phyloP scores from a whole-genome alignment of 2,888 invertebrate species.

The Ectropis crepuscularia region DNA sequence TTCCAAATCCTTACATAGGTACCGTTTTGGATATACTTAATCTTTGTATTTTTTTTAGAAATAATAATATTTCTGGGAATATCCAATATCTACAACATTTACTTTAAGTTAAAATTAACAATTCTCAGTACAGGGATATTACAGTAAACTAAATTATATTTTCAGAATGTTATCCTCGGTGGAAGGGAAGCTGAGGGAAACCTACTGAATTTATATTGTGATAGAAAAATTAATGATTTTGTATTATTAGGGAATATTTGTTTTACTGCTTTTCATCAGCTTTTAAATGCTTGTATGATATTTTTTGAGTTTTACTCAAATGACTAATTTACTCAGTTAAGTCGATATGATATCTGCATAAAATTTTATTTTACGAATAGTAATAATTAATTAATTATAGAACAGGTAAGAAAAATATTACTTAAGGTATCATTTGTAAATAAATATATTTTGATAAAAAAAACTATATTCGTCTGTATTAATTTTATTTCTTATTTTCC shows the following conservation, averaged over 20 bases:
- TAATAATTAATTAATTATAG: no score
- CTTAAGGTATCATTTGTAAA: no score
- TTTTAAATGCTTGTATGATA: neutral
- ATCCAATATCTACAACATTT: conserved; percentile 26
- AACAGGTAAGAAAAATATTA: no score
- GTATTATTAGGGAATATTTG: neutral
- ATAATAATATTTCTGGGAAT: neutral
- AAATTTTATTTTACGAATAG: no score
- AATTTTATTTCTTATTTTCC: no score
- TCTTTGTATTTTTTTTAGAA: conserved; percentile 5
- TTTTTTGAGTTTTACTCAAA: no score
- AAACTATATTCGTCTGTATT: no score
- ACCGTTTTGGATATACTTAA: neutral
- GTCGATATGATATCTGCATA: neutral
- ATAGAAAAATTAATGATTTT: conserved; percentile 26
- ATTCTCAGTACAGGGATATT: conserved; percentile 43
- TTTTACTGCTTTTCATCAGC: neutral
- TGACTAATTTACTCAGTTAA: neutral
- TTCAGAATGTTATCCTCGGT: conserved; percentile 81
- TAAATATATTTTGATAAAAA: no score
- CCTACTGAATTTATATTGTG: conserved; percentile 82
- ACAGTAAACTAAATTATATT: conserved; percentile 57
- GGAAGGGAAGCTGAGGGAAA: conserved; percentile 64
- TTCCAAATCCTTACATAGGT: no score
- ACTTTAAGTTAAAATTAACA: conserved; percentile 23